phyloP scores from a whole-genome alignment of 2,113 vertebrate genomes.

The Orcinus orca region DNA sequence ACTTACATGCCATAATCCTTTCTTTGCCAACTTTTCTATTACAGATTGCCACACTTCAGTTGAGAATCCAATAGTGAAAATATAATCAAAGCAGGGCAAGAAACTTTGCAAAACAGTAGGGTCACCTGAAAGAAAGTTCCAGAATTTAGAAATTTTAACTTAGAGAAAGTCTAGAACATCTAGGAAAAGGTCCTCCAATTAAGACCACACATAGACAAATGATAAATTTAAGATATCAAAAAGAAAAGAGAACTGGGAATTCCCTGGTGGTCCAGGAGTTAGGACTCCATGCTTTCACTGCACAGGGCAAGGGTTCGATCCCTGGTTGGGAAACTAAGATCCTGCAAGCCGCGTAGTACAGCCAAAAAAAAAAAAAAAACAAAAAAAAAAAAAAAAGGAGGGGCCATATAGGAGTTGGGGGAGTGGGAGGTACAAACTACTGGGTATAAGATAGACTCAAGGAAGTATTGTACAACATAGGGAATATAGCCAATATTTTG shows the following conservation, averaged over 20 bases:
- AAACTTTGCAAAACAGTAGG: constrained; percentile 66
- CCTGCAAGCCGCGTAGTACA: too few species aligned
- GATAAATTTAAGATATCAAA: not conserved
- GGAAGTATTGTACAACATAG: not conserved
- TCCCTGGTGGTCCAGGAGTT: not conserved
- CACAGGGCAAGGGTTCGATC: not conserved
- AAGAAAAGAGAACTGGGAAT: not conserved
- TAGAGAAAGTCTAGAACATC: not conserved
- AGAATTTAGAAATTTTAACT: not conserved
- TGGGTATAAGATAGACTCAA: not conserved
- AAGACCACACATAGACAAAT: not conserved
- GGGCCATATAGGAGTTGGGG: not conserved
- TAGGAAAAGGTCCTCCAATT: not conserved
- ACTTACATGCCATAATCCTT: constrained; percentile 84
- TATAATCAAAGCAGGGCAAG: constrained; percentile 49
- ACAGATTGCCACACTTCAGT: constrained; percentile 80
- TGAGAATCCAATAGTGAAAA: constrained; percentile 74
- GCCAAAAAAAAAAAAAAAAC: not conserved
- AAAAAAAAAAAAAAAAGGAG: not conserved
- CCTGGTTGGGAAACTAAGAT: not conserved
- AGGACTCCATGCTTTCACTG: not conserved
- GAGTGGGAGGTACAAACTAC: not conserved
- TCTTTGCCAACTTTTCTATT: constrained; percentile 84
- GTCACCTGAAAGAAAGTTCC: constrained; percentile 71
- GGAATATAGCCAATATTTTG: not conserved